A percentile compares a stretch with the other conserved stretches of the same genome.
These are phyloP conservation scores for Micronycteris hirsuta DNA, from an alignment of 2,113 vertebrate species.

Conservation along the genomic window DNA sequence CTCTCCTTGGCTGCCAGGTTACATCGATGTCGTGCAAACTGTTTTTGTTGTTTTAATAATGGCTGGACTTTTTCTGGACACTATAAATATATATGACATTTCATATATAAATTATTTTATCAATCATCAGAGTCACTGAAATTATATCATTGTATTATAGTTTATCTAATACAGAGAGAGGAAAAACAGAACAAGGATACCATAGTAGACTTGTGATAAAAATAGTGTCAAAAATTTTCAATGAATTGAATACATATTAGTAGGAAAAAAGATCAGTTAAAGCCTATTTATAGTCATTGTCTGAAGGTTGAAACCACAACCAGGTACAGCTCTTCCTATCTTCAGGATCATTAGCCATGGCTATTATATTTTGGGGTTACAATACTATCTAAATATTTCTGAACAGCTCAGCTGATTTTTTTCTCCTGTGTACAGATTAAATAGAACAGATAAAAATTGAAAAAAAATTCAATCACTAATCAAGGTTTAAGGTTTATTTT, in stretches of 20 bases:
- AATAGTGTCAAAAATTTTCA: conserved; percentile 82
- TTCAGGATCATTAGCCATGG: conserved; percentile 80
- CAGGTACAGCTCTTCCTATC: conserved; percentile 71
- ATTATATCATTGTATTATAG: conserved; percentile 54
- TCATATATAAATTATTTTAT: not conserved
- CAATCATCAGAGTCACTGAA: conserved; percentile 15
- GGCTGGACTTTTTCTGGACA: too few species aligned
- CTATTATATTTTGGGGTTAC: conserved; percentile 78
- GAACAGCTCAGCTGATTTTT: conserved; percentile 73
- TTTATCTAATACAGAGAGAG: conserved; percentile 48
- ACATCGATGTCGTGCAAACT: too few species aligned
- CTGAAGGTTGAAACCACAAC: conserved; percentile 77
- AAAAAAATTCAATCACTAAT: conserved; percentile 60
- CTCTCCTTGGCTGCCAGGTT: too few species aligned
- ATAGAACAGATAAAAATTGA: conserved; percentile 67
- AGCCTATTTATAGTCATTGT: conserved; percentile 82
- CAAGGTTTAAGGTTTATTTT: conserved; percentile 43
- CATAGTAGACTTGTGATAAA: conserved; percentile 79
- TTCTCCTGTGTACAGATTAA: conserved; percentile 63
- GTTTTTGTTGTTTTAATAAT: too few species aligned
- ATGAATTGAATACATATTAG: conserved; percentile 80
- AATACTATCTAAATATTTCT: conserved; percentile 80
- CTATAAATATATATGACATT: not conserved
- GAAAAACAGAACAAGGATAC: conserved; percentile 77
- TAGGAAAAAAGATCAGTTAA: conserved; percentile 82